Evolutionary conservation across 2,113 vertebrate genomes (phyloP), one percentile per base, ranked within the genome.

Genomic region (Tinamus guttatus): DNA sequence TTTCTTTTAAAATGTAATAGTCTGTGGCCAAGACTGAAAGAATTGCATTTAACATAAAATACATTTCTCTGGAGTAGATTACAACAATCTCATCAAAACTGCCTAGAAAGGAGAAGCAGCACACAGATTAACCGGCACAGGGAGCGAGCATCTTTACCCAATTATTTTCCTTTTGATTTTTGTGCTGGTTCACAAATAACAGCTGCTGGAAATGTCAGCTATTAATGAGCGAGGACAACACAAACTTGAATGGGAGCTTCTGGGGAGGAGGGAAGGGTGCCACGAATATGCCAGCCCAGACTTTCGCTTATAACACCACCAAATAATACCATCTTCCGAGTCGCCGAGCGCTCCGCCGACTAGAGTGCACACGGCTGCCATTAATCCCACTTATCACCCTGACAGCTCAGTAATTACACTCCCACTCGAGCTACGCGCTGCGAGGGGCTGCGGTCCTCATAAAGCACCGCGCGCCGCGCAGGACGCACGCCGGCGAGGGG

Each of bases 371-470:
- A 97, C 97, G 98, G 97, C 98, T 98, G 97, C 98, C 98, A 99
- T 99, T 99, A 99, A 99, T 99, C 98, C 98, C 98, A 99, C 99
- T 99, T 99, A 98, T 98, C 98, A 98, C 97, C 97, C 98, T 99
- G 98, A 99, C 99, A 99, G 98, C 98, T 98, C 98, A 92, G 98
- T 99, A 99, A 99, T 99, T 99, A 99, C 98, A 98, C 98, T 96
- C 97, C 97, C 83, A 96, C 98, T 95, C 96, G 92, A 97, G 97
- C 98, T 98, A 98, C 98, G 98, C 98, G 95, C 95, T 85, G 94
- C 75, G 98, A 98, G 98, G 98, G 98, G 95, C 96, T 69, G 67
- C 89, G 98, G 98, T 98, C 97, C 98, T 98, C 98, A 98, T 98
- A 98, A 98, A 98, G 97, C 98, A 97, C 95, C 97, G 97, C 87